Evolutionary conservation across 2,888 invertebrate species (phyloP), one percentile per base, ranked within the genome.

Genomic region (Dryadula phaetusa): DNA sequence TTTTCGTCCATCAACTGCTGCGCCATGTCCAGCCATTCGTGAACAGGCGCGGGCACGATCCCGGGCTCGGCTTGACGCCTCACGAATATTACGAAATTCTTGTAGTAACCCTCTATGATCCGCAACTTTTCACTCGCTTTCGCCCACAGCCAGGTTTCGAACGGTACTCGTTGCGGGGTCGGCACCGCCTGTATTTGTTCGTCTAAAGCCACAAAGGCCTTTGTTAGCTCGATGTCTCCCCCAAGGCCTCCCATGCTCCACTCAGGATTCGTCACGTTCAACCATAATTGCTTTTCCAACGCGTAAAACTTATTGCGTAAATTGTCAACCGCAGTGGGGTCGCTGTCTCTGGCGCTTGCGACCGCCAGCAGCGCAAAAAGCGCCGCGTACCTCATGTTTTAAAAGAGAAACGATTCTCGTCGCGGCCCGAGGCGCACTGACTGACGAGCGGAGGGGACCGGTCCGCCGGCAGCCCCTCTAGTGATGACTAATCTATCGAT

Each of bases 51-150:
- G 69, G 86, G 93, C 75, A 79, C 86, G 37, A 82, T 81, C 53
- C 88, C 86, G 20, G 90, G 88, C 42, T 73, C 70, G 6, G 88
- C 80, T 75, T 93, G 93, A 53, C 90, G 85, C 47, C 74, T 75
- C 70, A 95, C 94, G 82, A 95, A 95, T 74, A 94, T 90, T 66
- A 95, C 86, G 81, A 95, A 97, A 53, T 93, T 94, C 71, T 93
- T 94, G 81, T 96, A 97, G 62, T 96, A 83, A 0, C 94, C 94
- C 70, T 95, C 94, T 34, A 97, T 90, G 18, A 93, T 86, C 53
- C 93, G 87, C 75, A 96, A 81, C 79, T 95, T 95, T 37, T 93
- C 90, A 67, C 94, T 91, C 1, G 95, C 90, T 64, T 94, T 89
- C 40, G 89, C 93, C 95, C 96, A 96, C 70, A 95, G 85, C 94